A percentile compares a stretch with the other conserved stretches of the same genome.
Evolutionary conservation across 1,140 invertebrate species (phyloP).

Genomic region (Drosophila virilis): DNA sequence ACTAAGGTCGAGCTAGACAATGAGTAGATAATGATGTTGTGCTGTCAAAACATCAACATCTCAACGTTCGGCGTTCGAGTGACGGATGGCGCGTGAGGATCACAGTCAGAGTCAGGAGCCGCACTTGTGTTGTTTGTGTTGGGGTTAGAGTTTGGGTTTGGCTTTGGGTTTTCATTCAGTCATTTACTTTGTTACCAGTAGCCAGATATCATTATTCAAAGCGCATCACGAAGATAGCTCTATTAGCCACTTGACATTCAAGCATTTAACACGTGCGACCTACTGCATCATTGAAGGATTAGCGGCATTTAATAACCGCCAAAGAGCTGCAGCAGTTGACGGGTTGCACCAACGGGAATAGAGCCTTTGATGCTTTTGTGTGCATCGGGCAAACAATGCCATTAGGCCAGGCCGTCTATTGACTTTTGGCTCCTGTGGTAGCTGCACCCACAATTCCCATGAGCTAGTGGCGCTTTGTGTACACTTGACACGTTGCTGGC

Average conservation of each 20-base stretch:
- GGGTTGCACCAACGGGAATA: constrained; percentile 25
- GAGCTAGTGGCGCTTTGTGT: constrained; percentile 25
- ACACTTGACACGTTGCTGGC: constrained; percentile 8
- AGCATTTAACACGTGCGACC: constrained; percentile 49
- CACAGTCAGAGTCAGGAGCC: constrained; percentile 29
- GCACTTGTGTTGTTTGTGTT: constrained; percentile 50
- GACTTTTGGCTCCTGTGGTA: constrained; percentile 42
- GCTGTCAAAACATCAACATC: constrained; percentile 76
- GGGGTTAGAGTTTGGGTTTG: constrained; percentile 1
- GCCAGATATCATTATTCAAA: constrained; percentile 64
- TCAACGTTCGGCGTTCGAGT: constrained; percentile 58
- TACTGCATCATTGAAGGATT: constrained; percentile 61
- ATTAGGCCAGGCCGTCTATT: constrained; percentile 24
- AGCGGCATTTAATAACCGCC: constrained; percentile 63
- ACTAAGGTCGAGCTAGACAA: constrained; percentile 44
- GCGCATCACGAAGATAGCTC: constrained; percentile 32
- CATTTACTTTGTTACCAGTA: constrained; percentile 17
- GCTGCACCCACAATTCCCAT: constrained; percentile 20
- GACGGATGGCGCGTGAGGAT: constrained; percentile 76
- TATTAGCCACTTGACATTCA: constrained; percentile 38
- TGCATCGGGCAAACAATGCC: constrained; percentile 35
- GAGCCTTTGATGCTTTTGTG: constrained; percentile 35
- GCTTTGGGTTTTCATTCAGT: constrained; percentile 14
- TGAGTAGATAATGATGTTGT: constrained; percentile 76
- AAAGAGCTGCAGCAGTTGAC: not conserved